These are phyloP conservation scores for Crocallis elinguaria DNA, from an alignment of 2,888 invertebrate genomes.

Conservation along the genomic window DNA sequence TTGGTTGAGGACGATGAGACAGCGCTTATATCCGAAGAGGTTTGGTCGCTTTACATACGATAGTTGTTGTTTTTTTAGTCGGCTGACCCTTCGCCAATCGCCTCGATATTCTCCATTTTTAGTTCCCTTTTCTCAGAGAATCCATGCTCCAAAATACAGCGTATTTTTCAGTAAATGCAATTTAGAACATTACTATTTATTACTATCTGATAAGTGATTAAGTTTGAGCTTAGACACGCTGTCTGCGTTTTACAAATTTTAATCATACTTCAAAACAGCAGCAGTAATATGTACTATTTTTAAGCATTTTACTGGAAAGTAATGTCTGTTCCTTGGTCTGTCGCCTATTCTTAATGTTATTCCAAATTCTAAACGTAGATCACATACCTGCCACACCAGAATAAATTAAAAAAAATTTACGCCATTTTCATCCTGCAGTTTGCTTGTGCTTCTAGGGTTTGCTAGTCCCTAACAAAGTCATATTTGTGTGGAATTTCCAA, in stretches of 20 bases:
- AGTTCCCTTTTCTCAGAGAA: slow-evolving; percentile 20
- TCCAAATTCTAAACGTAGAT: slow-evolving; percentile 16
- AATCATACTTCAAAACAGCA: not conserved
- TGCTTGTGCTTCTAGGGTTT: slow-evolving; percentile 29
- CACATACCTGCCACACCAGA: too few relatives aligned
- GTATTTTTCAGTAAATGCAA: slow-evolving; percentile 19
- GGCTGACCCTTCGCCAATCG: slow-evolving; percentile 52
- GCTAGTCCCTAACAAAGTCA: slow-evolving; percentile 25
- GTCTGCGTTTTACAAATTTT: too few relatives aligned
- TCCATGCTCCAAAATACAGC: slow-evolving; percentile 19
- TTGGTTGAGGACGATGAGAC: slow-evolving; percentile 84
- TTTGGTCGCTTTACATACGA: slow-evolving; percentile 58
- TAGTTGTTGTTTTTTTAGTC: slow-evolving; percentile 47
- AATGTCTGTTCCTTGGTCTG: slow-evolving; percentile 34
- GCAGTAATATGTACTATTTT: not conserved
- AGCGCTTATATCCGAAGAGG: slow-evolving; percentile 80
- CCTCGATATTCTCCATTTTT: slow-evolving; percentile 47
- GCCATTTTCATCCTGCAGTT: slow-evolving; percentile 12
- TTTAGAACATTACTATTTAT: not conserved
- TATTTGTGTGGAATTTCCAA: slow-evolving; percentile 26
- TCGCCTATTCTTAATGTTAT: slow-evolving; percentile 38
- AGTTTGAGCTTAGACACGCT: too few relatives aligned
- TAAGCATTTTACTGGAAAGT: slow-evolving; percentile 28
- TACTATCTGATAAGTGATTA: not conserved
- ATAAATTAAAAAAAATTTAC: not conserved